phyloP scores from a whole-genome alignment of 2,113 vertebrate species.

The Podarcis muralis region DNA sequence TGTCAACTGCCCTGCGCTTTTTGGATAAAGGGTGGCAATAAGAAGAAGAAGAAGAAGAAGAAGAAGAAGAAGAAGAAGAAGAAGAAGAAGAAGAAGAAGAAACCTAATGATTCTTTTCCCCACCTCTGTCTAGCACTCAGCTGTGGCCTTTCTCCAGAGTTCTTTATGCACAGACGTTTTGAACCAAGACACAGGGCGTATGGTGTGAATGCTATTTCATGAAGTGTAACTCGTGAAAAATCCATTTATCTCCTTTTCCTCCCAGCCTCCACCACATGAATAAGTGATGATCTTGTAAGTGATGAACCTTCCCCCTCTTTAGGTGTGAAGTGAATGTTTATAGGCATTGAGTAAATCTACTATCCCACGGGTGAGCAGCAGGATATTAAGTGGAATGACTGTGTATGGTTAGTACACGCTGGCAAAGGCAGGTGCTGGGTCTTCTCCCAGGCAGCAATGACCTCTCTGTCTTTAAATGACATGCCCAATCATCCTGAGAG shows the following conservation, averaged over 20 bases:
- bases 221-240: slow-evolving; percentile 46
- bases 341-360: slow-evolving; percentile 70
- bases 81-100: too few species aligned
- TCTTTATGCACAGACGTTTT: not conserved
- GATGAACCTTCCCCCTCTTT: slow-evolving; percentile 72
- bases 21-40: too few species aligned
- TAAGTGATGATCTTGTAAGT: slow-evolving; percentile 72
- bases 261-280: slow-evolving; percentile 65
- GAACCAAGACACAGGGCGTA: not conserved
- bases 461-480: slow-evolving; percentile 6
- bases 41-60: too few species aligned
- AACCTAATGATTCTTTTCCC: too few species aligned
- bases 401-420: slow-evolving; percentile 42
- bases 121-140: not conserved
- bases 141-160: not conserved
- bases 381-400: slow-evolving; percentile 65
- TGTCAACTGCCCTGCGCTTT: too few species aligned
- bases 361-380: slow-evolving; percentile 62
- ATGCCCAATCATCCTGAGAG: not conserved
- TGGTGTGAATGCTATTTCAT: slow-evolving; percentile 45
- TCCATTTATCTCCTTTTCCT: slow-evolving; percentile 70
- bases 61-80: too few species aligned
- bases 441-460: slow-evolving; percentile 40
- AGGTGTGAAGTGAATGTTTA: slow-evolving; percentile 75
- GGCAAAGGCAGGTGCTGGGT: slow-evolving; percentile 37